phyloP scores from a whole-genome alignment of 2,888 invertebrate species.

The Drosophila atroscutellata region DNA sequence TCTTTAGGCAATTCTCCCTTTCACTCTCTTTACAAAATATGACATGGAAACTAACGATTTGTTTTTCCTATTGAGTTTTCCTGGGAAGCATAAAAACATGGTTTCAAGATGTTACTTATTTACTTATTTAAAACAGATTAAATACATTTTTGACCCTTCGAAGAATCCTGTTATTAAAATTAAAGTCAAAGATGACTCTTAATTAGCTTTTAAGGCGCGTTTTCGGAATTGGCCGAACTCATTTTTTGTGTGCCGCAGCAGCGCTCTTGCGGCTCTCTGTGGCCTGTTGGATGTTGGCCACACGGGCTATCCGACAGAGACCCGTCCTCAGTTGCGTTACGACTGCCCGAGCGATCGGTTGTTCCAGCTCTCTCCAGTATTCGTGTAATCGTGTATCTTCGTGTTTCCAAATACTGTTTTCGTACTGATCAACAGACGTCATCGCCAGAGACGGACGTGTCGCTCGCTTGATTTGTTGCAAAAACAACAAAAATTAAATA shows the following conservation, averaged over 20 bases:
- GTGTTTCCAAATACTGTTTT: conserved; percentile 40
- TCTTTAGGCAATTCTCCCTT: not conserved
- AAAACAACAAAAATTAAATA: conserved; percentile 30
- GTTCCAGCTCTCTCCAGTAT: conserved; percentile 30
- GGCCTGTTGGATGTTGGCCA: not conserved
- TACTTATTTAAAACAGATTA: not conserved
- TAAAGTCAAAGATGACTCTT: not conserved
- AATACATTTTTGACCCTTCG: not conserved
- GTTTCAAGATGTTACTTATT: not conserved
- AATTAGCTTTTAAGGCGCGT: not conserved
- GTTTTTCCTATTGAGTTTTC: not conserved
- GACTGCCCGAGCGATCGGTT: conserved; percentile 70
- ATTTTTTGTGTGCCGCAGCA: conserved; percentile 23
- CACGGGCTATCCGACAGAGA: conserved; percentile 18
- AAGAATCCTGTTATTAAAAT: not conserved
- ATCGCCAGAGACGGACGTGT: conserved; percentile 72
- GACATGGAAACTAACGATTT: not conserved
- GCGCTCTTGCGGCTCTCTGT: conserved; percentile 14
- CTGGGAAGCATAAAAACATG: not conserved
- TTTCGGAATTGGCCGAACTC: not conserved
- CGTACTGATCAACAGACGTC: conserved; percentile 65
- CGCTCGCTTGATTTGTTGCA: conserved; percentile 65
- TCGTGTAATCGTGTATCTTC: conserved; percentile 31
- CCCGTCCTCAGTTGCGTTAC: conserved; percentile 52
- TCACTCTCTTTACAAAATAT: not conserved